Evolutionary conservation across 1,140 invertebrate species (phyloP).

Genomic region (Eriosoma lanigerum): DNA sequence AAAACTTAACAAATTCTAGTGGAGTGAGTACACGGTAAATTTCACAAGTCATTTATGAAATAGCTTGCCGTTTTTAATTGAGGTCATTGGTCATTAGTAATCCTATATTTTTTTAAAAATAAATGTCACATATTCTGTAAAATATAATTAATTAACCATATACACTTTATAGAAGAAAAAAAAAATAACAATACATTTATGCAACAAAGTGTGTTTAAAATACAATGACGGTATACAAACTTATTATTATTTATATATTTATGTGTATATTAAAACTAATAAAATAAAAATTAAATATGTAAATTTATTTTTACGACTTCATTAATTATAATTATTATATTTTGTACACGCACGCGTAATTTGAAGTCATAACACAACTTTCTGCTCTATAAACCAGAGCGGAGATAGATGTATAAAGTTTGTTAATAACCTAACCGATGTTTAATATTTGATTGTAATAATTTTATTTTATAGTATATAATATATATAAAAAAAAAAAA

Average conservation of each 20-base stretch:
- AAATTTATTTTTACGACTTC: background rate
- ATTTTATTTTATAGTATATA: too few relatives aligned
- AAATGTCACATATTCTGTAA: background rate
- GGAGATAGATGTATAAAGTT: background rate
- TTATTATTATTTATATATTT: background rate
- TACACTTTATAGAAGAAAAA: background rate
- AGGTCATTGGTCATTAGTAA: background rate
- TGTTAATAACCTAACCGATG: background rate
- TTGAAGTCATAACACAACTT: background rate
- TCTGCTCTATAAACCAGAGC: background rate
- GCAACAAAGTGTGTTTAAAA: too few relatives aligned
- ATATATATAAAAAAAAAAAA: too few relatives aligned
- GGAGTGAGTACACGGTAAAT: background rate
- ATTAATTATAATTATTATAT: background rate
- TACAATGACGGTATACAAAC: too few relatives aligned
- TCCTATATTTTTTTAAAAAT: slow-evolving; percentile 14
- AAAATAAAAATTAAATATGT: background rate
- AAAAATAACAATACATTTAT: background rate
- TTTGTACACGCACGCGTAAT: too few relatives aligned
- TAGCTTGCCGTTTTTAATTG: slow-evolving; percentile 1
- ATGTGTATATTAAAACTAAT: background rate
- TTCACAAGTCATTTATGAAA: background rate
- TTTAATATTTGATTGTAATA: too few relatives aligned
- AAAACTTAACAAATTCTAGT: background rate
- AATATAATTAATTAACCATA: slow-evolving; percentile 19